phyloP scores from a whole-genome alignment of 2,113 vertebrate genomes.

The Origma solitaria region DNA sequence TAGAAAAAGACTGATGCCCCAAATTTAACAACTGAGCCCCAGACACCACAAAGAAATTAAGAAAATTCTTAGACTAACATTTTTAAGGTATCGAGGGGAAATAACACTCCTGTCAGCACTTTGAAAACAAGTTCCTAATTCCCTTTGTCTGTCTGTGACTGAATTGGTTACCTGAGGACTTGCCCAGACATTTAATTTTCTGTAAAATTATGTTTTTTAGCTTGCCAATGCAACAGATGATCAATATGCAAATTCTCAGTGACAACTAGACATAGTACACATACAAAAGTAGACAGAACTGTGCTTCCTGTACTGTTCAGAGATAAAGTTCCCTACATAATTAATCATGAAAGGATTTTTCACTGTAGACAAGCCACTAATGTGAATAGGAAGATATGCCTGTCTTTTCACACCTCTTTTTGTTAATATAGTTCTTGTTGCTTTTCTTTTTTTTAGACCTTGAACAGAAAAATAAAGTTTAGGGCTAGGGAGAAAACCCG shows the following conservation, averaged over 20 bases:
- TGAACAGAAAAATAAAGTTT: not conserved
- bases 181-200: not conserved
- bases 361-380: not conserved
- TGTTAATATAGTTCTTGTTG: not conserved
- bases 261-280: not conserved
- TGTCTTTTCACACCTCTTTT: not conserved
- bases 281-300: not conserved
- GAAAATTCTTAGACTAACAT: not conserved
- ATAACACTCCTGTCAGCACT: not conserved
- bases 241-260: not conserved
- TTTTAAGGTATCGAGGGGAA: not conserved
- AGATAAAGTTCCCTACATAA: not conserved
- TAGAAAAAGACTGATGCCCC: not conserved
- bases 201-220: not conserved
- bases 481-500: not conserved
- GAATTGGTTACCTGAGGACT: not conserved
- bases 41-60: not conserved
- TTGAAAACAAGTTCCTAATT: not conserved
- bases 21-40: not conserved
- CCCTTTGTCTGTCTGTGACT: rapidly evolving
- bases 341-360: not conserved
- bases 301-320: not conserved
- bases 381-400: not conserved
- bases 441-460: not conserved
- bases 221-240: not conserved